Evolutionary conservation across 1,140 invertebrate species (phyloP).

Genomic region (Bombus balteatus): DNA sequence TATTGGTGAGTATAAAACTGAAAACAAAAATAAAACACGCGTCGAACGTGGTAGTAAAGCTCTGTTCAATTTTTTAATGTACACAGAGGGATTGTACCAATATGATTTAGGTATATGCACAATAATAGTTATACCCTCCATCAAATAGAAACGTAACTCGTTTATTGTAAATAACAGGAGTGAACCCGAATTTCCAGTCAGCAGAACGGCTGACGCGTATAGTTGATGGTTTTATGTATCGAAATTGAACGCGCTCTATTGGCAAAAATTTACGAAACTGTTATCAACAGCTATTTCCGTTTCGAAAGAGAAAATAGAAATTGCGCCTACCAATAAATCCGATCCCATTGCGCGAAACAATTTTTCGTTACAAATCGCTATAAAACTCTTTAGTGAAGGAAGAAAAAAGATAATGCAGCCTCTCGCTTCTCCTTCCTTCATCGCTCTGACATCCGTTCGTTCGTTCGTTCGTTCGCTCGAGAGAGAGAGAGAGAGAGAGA

Average conservation of each 20-base stretch:
- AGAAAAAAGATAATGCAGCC: not conserved
- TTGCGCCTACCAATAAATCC: not conserved
- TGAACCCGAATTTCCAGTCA: not conserved
- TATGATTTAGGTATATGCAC: not conserved
- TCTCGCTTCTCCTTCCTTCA: not conserved
- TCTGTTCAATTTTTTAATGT: not conserved
- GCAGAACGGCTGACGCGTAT: not conserved
- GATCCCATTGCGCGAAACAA: not conserved
- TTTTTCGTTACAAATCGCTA: not conserved
- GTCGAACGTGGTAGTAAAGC: not conserved
- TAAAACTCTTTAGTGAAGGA: not conserved
- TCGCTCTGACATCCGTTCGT: no score
- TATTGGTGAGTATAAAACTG: not conserved
- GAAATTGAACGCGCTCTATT: constrained; percentile 5
- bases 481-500: not conserved
- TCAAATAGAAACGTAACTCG: not conserved
- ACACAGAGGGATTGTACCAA: not conserved
- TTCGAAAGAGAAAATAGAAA: not conserved
- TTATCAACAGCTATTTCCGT: not conserved
- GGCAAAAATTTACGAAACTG: constrained; percentile 9
- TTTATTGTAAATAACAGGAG: not conserved
- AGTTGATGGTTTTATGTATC: constrained; percentile 1
- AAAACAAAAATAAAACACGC: not conserved
- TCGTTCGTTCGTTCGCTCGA: no score
- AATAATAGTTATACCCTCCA: not conserved